Evolutionary conservation across 2,797 vertebrate species (phyloP).

Genomic region (Scolopax bukidnonensis): DNA sequence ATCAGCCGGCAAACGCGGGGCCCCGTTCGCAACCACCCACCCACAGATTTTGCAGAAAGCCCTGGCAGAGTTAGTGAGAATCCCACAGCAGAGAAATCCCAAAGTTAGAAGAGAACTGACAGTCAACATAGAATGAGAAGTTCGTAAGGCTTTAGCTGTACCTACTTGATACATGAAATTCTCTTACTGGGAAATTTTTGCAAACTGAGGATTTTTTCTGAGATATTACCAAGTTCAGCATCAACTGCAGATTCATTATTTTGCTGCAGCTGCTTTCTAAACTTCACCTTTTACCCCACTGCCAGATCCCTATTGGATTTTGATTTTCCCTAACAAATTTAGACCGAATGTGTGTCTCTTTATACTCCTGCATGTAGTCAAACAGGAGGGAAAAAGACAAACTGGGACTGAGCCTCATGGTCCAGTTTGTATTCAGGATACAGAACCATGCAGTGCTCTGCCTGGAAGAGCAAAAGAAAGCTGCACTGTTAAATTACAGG

Average conservation of each 20-base stretch:
- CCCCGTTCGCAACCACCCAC: background rate
- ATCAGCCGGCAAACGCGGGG: background rate
- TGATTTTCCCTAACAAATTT: background rate
- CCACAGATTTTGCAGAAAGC: background rate
- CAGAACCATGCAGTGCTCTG: background rate
- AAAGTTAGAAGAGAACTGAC: background rate
- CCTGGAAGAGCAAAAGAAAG: background rate
- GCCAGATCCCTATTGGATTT: background rate
- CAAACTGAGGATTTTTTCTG: background rate
- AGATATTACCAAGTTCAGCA: background rate
- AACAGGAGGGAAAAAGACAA: background rate
- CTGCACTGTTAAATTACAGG: background rate
- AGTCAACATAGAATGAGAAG: background rate
- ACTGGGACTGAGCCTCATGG: background rate
- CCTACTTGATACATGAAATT: background rate
- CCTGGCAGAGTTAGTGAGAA: background rate
- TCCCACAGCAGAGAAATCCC: background rate
- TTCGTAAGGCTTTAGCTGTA: background rate
- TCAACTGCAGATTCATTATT: background rate
- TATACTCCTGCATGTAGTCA: background rate
- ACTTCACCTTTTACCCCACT: background rate
- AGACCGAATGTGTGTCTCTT: background rate
- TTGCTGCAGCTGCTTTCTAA: background rate
- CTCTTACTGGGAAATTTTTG: background rate
- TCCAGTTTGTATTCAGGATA: background rate